Evolutionary conservation across 2,797 vertebrate genomes (phyloP), one percentile per base, ranked within the genome.

Genomic region (Alcedo atthis): DNA sequence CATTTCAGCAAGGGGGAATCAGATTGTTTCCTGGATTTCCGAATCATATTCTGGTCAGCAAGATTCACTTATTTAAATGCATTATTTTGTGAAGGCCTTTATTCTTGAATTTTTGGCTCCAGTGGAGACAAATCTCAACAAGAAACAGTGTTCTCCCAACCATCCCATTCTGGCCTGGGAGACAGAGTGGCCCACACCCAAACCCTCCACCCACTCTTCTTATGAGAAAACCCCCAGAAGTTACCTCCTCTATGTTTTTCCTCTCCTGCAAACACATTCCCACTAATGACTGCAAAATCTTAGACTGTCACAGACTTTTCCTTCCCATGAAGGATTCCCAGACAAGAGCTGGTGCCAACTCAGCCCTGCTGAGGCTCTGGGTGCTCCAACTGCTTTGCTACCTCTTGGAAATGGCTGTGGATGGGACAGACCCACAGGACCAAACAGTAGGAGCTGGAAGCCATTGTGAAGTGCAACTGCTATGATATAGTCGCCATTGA

Each of bases 1-100:
- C 77, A 63, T 79, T 94, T 94, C 94, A 93, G 80, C 76, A 84
- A 92, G 51, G 40, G 18, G 51, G n/a, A 89, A 81, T 81, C 77
- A 90, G 78, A 71, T 57, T 76, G 66, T 57, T 89, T 67, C 84
- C 67, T 71, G 79, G 77, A 93, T 87, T 93, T 93, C 75, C 85
- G 45, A 78, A 43, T 40, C 49, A 46, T 81, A 83, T 89, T 85
- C 85, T 78, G 30, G 59, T 87, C 66, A 66, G 73, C 48, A 81
- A 94, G 74, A 69, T 63, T 54, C 63, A 46, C 67, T 85, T 89
- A 53, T 93, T 83, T 64, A 87, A 89, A 87, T 49, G 30, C 9
- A 37, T 53, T 15, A 48, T 94, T 90, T 67, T 2, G 1, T 26
- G 30, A 69, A 73, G 62, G 69, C 53, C 61, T 92, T 75, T 81